Evolutionary conservation across 2,797 vertebrate species (phyloP).

Genomic region (Macrochelys suwanniensis): DNA sequence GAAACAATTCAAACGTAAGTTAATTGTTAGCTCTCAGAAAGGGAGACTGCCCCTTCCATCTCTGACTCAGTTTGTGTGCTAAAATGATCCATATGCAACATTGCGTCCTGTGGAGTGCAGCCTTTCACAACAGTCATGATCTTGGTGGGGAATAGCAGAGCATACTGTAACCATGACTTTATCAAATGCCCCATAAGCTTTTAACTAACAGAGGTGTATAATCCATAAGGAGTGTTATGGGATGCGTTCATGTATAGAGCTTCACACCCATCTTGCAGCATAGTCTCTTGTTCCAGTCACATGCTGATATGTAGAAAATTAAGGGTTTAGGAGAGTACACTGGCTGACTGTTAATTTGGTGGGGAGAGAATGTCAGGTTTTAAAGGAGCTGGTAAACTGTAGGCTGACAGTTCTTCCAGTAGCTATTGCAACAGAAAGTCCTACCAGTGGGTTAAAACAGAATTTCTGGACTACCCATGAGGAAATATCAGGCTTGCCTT

Average conservation of each 20-base stretch:
- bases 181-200: not conserved
- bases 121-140: not conserved
- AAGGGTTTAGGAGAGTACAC: not conserved
- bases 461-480: not conserved
- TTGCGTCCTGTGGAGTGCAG: not conserved
- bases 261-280: not conserved
- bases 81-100: not conserved
- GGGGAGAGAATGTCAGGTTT: not conserved
- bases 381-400: not conserved
- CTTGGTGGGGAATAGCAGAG: not conserved
- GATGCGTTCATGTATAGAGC: not conserved
- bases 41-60: not conserved
- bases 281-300: not conserved
- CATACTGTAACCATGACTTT: not conserved
- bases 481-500: not conserved
- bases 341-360: not conserved
- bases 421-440: not conserved
- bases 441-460: not conserved
- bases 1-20: not conserved
- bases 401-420: not conserved
- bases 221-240: not conserved
- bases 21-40: not conserved
- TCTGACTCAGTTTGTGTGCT: not conserved
- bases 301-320: not conserved
- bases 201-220: not conserved